Conservation (phyloP, 2,797 vertebrate genomes). For the Gymnopithys bicolor region DNA sequence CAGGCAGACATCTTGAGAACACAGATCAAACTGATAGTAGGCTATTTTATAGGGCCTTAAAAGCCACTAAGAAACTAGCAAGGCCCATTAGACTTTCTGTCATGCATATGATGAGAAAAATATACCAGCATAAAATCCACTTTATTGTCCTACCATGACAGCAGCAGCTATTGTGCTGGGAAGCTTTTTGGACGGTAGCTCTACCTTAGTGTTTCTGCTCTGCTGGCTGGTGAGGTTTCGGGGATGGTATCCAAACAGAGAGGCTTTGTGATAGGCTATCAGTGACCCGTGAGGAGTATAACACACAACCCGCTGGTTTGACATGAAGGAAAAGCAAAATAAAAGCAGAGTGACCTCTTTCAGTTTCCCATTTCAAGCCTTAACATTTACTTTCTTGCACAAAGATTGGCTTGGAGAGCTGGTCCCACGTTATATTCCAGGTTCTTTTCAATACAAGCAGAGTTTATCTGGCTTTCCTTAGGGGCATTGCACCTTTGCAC, state of each 20-base stretch:
- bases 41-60: slow-evolving; percentile 83
- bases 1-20: slow-evolving; percentile 86
- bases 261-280: slow-evolving; percentile 91
- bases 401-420: slow-evolving; percentile 53
- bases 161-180: slow-evolving; percentile 81
- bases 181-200: slow-evolving; percentile 71
- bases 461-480: slow-evolving; percentile 2
- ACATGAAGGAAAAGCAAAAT: slow-evolving; percentile 80
- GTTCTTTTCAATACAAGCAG: not conserved
- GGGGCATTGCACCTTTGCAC: not conserved
- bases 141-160: slow-evolving; percentile 85
- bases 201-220: slow-evolving; percentile 84
- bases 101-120: slow-evolving; percentile 86
- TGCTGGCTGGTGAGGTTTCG: slow-evolving; percentile 79
- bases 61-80: slow-evolving; percentile 89
- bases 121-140: slow-evolving; percentile 80
- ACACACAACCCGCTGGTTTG: slow-evolving; percentile 70
- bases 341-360: slow-evolving; percentile 75
- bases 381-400: slow-evolving; percentile 51
- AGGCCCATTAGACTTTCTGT: slow-evolving; percentile 92
- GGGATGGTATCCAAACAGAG: slow-evolving; percentile 84
- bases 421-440: slow-evolving; percentile 15
- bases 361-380: slow-evolving; percentile 76
- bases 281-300: slow-evolving; percentile 82
- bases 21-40: slow-evolving; percentile 88